Conservation (phyloP, 2,113 vertebrate genomes). For the Pantherophis guttatus region DNA sequence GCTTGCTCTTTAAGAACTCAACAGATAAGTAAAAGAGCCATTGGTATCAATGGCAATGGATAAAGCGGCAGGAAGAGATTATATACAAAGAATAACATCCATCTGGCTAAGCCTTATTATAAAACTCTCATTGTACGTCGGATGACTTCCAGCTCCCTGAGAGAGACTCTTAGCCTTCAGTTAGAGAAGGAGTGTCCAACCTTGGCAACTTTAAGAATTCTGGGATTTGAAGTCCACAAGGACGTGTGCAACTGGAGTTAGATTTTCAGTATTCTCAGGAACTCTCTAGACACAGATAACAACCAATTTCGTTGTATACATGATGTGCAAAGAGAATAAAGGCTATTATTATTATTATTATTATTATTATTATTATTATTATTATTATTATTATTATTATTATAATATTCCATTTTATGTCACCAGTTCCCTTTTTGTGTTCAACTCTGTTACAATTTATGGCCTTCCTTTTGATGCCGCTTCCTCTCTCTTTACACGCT, state of each 20-base stretch:
- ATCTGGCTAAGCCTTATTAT: background rate
- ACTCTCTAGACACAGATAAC: background rate
- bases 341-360: too few relatives aligned
- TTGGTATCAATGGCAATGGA: background rate
- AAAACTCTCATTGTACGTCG: background rate
- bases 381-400: too few relatives aligned
- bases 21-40: background rate
- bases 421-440: slow-evolving; percentile 5
- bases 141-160: background rate
- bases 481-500: slow-evolving; percentile 13
- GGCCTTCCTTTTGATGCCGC: background rate
- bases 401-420: background rate
- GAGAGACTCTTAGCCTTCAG: background rate
- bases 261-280: background rate
- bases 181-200: background rate
- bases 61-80: background rate
- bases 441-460: background rate
- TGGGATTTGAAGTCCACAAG: background rate
- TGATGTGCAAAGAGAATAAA: too few relatives aligned
- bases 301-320: too few relatives aligned
- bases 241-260: background rate
- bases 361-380: too few relatives aligned
- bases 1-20: background rate
- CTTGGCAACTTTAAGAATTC: background rate
- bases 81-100: background rate